Conservation (phyloP, 2,797 vertebrate species). For the Lepus oiostolus region DNA sequence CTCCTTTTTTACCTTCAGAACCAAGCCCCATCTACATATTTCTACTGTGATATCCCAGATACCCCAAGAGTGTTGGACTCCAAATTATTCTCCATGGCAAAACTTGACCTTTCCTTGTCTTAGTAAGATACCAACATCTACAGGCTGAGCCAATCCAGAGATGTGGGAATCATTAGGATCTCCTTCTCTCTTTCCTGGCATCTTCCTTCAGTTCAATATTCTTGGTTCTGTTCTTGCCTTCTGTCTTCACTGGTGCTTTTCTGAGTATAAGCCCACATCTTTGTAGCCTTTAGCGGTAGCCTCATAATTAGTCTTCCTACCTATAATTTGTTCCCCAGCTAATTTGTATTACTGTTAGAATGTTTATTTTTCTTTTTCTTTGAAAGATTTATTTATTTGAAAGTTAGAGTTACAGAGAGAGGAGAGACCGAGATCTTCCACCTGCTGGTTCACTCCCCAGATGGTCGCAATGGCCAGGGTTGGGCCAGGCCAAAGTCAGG, state of each 20-base stretch:
- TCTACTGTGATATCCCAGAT: background rate
- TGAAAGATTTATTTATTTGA: too few species aligned
- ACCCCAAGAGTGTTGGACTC: background rate
- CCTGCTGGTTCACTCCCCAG: too few species aligned
- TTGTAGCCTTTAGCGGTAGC: background rate
- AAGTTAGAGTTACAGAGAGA: too few species aligned
- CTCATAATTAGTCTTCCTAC: background rate
- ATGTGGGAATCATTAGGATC: background rate
- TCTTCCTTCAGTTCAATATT: background rate
- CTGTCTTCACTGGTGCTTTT: background rate
- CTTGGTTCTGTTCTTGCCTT: background rate
- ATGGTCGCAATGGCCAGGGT: too few species aligned
- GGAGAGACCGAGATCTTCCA: too few species aligned
- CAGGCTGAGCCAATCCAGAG: background rate
- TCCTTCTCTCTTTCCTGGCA: background rate
- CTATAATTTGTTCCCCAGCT: background rate
- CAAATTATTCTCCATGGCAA: background rate
- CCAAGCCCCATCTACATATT: background rate
- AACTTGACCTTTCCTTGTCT: slow-evolving; percentile 3
- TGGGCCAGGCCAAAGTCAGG: too few species aligned
- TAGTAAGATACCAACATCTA: background rate
- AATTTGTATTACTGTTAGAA: background rate
- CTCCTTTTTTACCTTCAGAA: background rate
- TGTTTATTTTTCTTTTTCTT: background rate
- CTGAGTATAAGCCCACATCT: background rate